Conservation (phyloP, 2,113 vertebrate species). For the Orthochromis indermauri region DNA sequence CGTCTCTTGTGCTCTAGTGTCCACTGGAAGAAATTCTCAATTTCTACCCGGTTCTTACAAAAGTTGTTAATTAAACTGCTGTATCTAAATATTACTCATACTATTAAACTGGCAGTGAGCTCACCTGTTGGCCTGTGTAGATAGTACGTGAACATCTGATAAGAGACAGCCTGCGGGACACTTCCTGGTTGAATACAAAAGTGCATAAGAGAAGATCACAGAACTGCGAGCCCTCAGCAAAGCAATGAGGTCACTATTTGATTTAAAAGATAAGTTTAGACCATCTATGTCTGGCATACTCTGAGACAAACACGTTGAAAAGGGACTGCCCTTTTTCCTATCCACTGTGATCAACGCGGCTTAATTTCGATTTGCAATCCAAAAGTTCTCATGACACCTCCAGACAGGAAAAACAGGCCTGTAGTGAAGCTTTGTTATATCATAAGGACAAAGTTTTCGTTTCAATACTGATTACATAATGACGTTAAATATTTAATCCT, state of each 20-base stretch:
- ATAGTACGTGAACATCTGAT: neutral
- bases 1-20: neutral
- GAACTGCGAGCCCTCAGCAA: neutral
- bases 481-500: conserved; percentile 23
- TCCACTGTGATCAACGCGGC: neutral
- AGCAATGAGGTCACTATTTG: neutral
- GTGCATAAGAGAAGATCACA: conserved; percentile 16
- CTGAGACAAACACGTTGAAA: neutral
- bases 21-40: neutral
- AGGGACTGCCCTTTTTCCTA: neutral
- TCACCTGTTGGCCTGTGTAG: neutral
- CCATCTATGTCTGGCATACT: neutral
- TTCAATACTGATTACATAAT: conserved; percentile 19
- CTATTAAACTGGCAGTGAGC: neutral
- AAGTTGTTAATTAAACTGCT: neutral
- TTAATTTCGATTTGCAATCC: neutral
- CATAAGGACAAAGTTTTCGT: conserved; percentile 2
- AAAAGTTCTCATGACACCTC: neutral
- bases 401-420: neutral
- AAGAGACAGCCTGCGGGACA: neutral
- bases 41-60: neutral
- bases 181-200: neutral
- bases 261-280: neutral
- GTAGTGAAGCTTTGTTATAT: conserved; percentile 3
- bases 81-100: neutral